These are phyloP conservation scores for Aeoliscus strigatus DNA, from an alignment of 2,797 vertebrate genomes.

Conservation along the genomic window DNA sequence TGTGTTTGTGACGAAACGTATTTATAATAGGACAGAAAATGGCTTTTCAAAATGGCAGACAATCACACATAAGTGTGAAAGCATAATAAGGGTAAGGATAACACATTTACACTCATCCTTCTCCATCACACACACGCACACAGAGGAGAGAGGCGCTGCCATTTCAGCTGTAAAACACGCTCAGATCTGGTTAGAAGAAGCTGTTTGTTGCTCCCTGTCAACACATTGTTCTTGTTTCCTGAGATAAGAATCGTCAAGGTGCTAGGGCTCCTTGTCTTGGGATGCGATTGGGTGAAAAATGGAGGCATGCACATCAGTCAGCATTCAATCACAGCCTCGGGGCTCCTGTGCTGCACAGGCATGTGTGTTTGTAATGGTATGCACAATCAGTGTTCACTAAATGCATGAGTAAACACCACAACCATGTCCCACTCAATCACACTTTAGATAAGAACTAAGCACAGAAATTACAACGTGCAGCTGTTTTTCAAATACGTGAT, in stretches of 20 bases:
- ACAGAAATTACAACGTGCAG: no score
- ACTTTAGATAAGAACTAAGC: no score
- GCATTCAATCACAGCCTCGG: constrained; percentile 47
- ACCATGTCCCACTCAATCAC: no score
- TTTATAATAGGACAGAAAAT: constrained; percentile 30
- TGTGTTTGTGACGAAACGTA: background rate
- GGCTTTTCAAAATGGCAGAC: constrained; percentile 73
- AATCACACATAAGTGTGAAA: constrained; percentile 49
- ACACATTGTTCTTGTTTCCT: constrained; percentile 23
- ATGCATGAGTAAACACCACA: constrained; percentile 24
- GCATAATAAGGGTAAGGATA: constrained; percentile 45
- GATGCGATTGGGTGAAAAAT: constrained; percentile 57
- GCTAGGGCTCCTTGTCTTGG: constrained; percentile 30
- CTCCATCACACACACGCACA: background rate
- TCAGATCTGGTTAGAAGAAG: constrained; percentile 18
- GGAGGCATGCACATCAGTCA: constrained; percentile 57
- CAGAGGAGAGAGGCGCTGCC: background rate
- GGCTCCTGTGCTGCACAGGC: constrained; percentile 34
- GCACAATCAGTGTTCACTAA: constrained; percentile 24
- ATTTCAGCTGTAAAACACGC: constrained; percentile 11
- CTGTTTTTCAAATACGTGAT: no score
- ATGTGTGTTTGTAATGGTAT: constrained; percentile 31
- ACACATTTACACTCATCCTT: constrained; percentile 26
- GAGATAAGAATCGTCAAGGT: constrained; percentile 27
- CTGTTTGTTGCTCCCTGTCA: constrained; percentile 19